phyloP scores from a whole-genome alignment of 2,113 vertebrate genomes.

The Forbesichthys agassizii region DNA sequence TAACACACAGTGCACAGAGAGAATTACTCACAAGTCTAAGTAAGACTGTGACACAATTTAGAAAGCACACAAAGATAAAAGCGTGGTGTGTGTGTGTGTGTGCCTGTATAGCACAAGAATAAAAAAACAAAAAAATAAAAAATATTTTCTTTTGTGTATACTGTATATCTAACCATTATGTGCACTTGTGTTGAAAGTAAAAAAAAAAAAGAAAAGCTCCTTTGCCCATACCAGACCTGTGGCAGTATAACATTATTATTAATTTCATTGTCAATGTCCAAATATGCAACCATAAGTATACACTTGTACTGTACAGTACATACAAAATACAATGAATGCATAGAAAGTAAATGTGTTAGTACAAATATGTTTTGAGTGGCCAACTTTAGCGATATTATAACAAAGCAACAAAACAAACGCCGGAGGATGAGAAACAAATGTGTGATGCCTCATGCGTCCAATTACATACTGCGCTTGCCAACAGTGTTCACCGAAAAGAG shows the following conservation, averaged over 20 bases:
- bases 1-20: conserved; percentile 53
- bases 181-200: conserved; percentile 30
- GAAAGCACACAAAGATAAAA: conserved; percentile 1
- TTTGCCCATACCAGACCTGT: conserved; percentile 56
- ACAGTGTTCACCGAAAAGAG: conserved; percentile 63
- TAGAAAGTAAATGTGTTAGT: conserved; percentile 81
- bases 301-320: conserved; percentile 86
- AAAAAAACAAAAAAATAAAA: conserved; percentile 19
- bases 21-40: background rate
- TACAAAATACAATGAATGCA: conserved; percentile 78
- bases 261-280: conserved; percentile 31
- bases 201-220: conserved; percentile 9
- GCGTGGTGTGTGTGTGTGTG: background rate
- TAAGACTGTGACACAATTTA: no score
- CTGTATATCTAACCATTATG: background rate
- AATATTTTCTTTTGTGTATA: conserved; percentile 1
- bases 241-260: conserved; percentile 42
- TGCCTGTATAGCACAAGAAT: background rate
- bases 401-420: conserved; percentile 38
- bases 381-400: conserved; percentile 55
- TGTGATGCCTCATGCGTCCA: conserved; percentile 11
- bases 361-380: conserved; percentile 74
- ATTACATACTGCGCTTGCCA: conserved; percentile 50
- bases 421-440: conserved; percentile 18
- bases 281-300: conserved; percentile 64